phyloP scores from a whole-genome alignment of 2,113 vertebrate species.

The Misgurnus anguillicaudatus region DNA sequence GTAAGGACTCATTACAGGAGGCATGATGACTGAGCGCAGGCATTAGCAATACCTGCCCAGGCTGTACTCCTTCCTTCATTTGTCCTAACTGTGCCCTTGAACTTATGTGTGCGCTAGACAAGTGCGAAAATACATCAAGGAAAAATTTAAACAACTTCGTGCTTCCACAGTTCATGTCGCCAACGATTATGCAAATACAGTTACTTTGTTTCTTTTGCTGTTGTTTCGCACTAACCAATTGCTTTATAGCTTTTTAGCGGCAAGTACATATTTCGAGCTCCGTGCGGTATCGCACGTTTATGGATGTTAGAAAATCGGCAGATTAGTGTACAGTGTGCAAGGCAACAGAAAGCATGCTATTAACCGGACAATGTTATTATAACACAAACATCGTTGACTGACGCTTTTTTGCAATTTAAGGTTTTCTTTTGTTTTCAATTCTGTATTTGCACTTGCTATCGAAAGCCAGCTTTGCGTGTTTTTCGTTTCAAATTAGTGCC shows the following conservation, averaged over 20 bases:
- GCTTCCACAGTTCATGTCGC: constrained; percentile 71
- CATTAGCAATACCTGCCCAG: constrained; percentile 69
- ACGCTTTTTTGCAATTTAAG: neutral
- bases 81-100: constrained; percentile 55
- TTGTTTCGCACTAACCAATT: constrained; percentile 34
- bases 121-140: constrained; percentile 20
- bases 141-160: constrained; percentile 47
- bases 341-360: constrained; percentile 53
- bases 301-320: constrained; percentile 32
- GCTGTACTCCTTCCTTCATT: constrained; percentile 47
- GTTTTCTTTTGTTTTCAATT: neutral
- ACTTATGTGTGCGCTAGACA: constrained; percentile 52
- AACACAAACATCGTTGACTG: neutral
- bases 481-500: constrained; percentile 68
- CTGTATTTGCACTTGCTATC: constrained; percentile 34
- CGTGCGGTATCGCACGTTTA: constrained; percentile 46
- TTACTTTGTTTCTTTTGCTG: constrained; percentile 38
- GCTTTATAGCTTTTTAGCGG: constrained; percentile 29
- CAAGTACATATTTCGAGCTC: constrained; percentile 33
- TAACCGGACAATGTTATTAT: constrained; percentile 43
- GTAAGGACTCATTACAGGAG: constrained; percentile 44
- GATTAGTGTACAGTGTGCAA: constrained; percentile 52
- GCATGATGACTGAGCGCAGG: constrained; percentile 53
- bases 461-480: constrained; percentile 54
- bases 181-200: constrained; percentile 60